A percentile compares a stretch with the other conserved stretches of the same genome.
phyloP scores from a whole-genome alignment of 23 tunicate genomes.

The Corella eumyota region DNA sequence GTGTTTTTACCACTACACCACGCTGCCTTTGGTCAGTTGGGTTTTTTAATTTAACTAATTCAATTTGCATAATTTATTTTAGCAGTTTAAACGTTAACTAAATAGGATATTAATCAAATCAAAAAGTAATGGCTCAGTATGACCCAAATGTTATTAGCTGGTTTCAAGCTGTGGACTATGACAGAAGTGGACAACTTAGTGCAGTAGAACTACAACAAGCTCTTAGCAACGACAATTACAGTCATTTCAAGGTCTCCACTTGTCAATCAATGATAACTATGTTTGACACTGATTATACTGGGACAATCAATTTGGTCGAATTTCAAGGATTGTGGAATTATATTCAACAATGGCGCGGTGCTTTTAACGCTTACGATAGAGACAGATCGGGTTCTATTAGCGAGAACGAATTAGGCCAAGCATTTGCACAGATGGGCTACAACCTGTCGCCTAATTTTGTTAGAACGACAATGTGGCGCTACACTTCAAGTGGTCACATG shows the following conservation, averaged over 20 bases:
- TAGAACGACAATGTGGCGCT: conserved; percentile 48
- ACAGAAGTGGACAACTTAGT: conserved; percentile 58
- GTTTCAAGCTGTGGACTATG: conserved; percentile 91
- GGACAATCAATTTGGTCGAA: conserved; percentile 70
- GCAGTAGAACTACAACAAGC: conserved; percentile 86
- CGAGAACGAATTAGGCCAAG: conserved; percentile 64
- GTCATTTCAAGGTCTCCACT: conserved; percentile 41
- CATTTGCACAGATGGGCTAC: conserved; percentile 55
- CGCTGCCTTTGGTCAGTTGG: no score
- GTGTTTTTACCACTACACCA: no score
- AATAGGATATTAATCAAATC: no score
- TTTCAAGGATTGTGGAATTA: conserved; percentile 55
- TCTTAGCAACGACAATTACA: conserved; percentile 74
- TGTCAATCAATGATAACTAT: conserved; percentile 81
- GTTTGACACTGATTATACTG: conserved; percentile 72
- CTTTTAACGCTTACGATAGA: conserved; percentile 65
- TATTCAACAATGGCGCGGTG: conserved; percentile 81
- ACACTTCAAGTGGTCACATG: conserved; percentile 19
- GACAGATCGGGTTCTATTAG: conserved; percentile 73
- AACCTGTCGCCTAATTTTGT: conserved; percentile 50
- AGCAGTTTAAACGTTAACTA: no score
- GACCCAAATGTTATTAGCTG: conserved; percentile 65
- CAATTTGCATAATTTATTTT: no score
- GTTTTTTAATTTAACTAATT: no score
- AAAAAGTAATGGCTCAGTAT: no score